Conservation (phyloP, 2,888 invertebrate species). For the Cosmorhoe ocellata region DNA sequence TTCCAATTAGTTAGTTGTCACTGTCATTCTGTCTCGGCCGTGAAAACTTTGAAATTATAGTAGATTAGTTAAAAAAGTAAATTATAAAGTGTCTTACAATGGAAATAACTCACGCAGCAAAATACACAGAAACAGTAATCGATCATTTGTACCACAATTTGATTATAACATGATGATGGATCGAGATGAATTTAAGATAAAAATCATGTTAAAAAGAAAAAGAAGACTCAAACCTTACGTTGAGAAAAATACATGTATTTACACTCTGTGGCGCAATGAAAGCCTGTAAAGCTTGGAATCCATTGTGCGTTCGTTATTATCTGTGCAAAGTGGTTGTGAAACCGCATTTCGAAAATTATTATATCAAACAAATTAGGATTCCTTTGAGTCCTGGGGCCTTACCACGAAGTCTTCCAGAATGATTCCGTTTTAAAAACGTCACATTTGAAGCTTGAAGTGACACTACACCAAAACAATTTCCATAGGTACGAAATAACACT, state of each 20-base stretch:
- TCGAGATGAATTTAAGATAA: neutral
- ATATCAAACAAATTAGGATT: too few relatives aligned
- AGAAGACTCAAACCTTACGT: neutral
- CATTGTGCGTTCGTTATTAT: too few relatives aligned
- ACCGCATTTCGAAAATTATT: too few relatives aligned
- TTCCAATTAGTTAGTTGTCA: neutral
- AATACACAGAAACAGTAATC: constrained; percentile 56
- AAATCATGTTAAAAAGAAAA: constrained; percentile 1
- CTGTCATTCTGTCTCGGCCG: constrained; percentile 2
- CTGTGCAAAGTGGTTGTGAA: too few relatives aligned
- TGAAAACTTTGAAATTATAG: constrained; percentile 1
- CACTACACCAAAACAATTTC: too few relatives aligned
- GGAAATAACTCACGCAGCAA: constrained; percentile 61
- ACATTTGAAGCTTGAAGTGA: too few relatives aligned
- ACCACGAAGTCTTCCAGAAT: too few relatives aligned
- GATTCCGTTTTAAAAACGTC: too few relatives aligned
- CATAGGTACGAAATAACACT: too few relatives aligned
- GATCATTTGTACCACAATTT: constrained; percentile 63
- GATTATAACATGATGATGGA: constrained; percentile 49
- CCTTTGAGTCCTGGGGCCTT: too few relatives aligned
- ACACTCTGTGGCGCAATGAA: neutral
- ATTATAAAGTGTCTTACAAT: constrained; percentile 49
- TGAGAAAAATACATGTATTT: too few relatives aligned
- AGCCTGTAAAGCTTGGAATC: neutral
- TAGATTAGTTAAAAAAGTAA: constrained; percentile 31